Percentiles rank a stretch among this genome's conserved stretches.
phyloP scores from a whole-genome alignment of 2,113 vertebrate species.

The Dasyornis broadbenti region DNA sequence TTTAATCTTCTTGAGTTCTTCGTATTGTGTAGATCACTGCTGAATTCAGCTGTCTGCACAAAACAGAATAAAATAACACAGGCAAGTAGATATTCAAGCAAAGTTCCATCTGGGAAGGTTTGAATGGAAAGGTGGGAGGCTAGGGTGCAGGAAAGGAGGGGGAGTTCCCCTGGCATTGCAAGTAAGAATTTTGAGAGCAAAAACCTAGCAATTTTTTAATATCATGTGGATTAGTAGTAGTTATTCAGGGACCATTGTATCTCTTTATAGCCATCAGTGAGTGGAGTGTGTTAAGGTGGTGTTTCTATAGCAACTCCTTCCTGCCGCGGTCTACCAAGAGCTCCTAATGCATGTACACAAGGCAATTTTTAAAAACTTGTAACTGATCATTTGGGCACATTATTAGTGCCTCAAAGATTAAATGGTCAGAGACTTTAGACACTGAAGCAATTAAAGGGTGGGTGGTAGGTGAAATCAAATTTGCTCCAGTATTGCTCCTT shows the following conservation, averaged over 20 bases:
- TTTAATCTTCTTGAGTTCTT: background rate
- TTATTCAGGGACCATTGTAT: background rate
- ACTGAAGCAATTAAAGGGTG: slow-evolving; percentile 37
- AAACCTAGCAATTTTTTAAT: background rate
- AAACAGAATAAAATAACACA: background rate
- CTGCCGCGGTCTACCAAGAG: background rate
- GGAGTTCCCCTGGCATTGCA: background rate
- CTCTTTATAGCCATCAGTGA: slow-evolving; percentile 15
- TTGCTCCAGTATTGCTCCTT: background rate
- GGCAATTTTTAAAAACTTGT: slow-evolving; percentile 23
- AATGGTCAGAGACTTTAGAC: slow-evolving; percentile 9
- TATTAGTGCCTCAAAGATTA: slow-evolving; percentile 20
- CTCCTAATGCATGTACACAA: slow-evolving; percentile 21
- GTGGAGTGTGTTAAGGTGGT: background rate
- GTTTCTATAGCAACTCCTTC: slow-evolving; percentile 59
- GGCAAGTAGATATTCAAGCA: background rate
- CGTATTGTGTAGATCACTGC: background rate
- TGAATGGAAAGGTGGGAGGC: background rate
- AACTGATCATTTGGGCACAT: background rate
- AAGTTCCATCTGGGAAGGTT: background rate
- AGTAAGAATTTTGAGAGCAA: background rate
- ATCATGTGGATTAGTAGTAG: background rate
- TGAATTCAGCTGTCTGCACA: background rate
- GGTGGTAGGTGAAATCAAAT: slow-evolving; percentile 25
- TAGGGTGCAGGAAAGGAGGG: background rate